Evolutionary conservation across 2,888 invertebrate genomes (phyloP).

Genomic region (Drosophila formosana): DNA sequence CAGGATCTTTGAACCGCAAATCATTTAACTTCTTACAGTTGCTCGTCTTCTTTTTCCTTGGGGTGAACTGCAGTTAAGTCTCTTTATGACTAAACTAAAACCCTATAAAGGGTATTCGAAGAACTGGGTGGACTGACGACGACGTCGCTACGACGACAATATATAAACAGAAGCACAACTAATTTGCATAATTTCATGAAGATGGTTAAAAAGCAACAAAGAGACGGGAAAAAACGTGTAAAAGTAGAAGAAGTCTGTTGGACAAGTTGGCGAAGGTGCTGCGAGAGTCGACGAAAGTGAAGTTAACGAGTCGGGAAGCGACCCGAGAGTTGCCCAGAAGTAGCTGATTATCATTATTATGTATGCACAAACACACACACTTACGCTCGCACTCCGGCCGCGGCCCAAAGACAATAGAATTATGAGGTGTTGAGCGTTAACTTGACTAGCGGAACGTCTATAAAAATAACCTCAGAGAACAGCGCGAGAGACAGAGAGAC

Average conservation of each 20-base stretch:
- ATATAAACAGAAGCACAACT: conserved; percentile 65
- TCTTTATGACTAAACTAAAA: not conserved
- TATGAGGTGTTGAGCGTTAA: conserved; percentile 77
- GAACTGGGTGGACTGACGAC: conserved; percentile 52
- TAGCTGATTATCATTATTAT: conserved; percentile 73
- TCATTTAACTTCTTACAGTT: not conserved
- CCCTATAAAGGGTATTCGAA: conserved; percentile 15
- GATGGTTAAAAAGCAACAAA: conserved; percentile 15
- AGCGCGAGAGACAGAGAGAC: not conserved
- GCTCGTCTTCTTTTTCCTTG: not conserved
- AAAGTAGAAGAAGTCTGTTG: conserved; percentile 9
- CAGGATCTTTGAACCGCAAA: not conserved
- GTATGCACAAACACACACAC: conserved; percentile 58
- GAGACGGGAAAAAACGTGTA: conserved; percentile 25
- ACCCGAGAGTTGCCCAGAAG: conserved; percentile 51
- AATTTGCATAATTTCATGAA: conserved; percentile 74
- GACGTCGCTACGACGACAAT: conserved; percentile 21
- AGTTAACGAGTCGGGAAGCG: conserved; percentile 65
- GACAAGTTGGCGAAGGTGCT: conserved; percentile 52
- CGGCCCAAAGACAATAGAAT: conserved; percentile 74
- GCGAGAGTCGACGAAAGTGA: conserved; percentile 72
- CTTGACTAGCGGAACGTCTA: conserved; percentile 72
- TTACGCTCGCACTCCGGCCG: conserved; percentile 31
- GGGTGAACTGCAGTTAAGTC: no score
- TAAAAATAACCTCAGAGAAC: conserved; percentile 38